Evolutionary conservation across 2,888 invertebrate genomes (phyloP), one percentile per base, ranked within the genome.

Genomic region (Cactoblastis cactorum): DNA sequence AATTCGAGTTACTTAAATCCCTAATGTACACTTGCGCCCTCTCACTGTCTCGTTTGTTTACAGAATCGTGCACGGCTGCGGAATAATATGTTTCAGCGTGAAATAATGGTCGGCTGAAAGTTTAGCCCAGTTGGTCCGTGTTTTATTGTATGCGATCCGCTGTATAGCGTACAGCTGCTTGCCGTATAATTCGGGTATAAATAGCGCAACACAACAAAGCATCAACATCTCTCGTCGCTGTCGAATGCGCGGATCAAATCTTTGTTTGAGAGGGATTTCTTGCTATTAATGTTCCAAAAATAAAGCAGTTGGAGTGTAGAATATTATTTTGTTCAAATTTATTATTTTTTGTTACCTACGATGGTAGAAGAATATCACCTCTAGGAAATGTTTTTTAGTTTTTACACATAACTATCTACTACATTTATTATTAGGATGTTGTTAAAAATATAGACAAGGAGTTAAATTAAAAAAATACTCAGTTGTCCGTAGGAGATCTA

Each of bases 111-210:
- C 71, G 68, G 59, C 72, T 73, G 72, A 74, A 59, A 74, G 73
- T 75, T 69, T 66, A 73, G 72, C 69, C 73, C 77, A 71, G 77
- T 74, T 76, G 56, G 51, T 56, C 55, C 72, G 68, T 77, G 74
- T 80, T 78, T 82, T 85, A 80, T 83, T 84, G 80, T 76, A 75
- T 68, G 74, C 74, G 77, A 75, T 78, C 69, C 72, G 74, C 80
- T 80, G 80, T 80, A 72, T 70, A 35, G 14, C 79, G 68, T 88
- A 85, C 75, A 89, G 88, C 71, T 86, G 88, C 64, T 89, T 89
- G 86, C 85, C 71, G 78, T 71, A 80, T 83, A 80, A 81, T n/a
- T 74, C 62, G 71, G 55, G 59, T 85, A 85, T 76, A 84, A 87
- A 88, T 87, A 87, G 87, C 72, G 51, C 75, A 77, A 77, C 70